Evolutionary conservation across 2,888 invertebrate species (phyloP), one percentile per base, ranked within the genome.

Genomic region (Campaea margaritaria): DNA sequence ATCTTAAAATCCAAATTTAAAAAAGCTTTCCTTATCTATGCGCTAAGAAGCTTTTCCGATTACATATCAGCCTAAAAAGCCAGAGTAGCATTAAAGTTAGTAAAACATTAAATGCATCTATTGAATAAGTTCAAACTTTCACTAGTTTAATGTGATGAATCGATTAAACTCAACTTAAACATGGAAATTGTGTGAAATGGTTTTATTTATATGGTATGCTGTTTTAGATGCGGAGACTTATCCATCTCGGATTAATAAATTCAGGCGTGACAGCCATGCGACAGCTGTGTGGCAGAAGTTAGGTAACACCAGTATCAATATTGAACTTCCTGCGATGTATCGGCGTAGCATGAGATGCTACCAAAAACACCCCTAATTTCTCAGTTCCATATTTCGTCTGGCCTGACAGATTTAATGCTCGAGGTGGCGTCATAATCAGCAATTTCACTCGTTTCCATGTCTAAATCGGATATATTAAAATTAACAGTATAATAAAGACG

Each of bases 21-120:
- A 16, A 34, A 34, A 51, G 41, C 42, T 34, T 34, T 42, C 14
- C 41, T 50, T 50, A 50, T n/a, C 41, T 42, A 27, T 31, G 41
- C 5, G 1, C 27, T 39, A 7, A 13, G 0, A 13, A 39, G 39
- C 8, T 39, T 13, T 39, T n/a, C 3, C n/a, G 14, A 9, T 7
- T 31, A 31, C 31, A 31, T 9, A 31, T 31, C 8, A 3, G 31
- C 31, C 31, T 31, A 31, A 31, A 31, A 31, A 15, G 36, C 31
- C 39, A 41, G 15, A 38, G 38, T 57, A 57, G 53, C 57, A 43
- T 50, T 42, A 36, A n/a, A 38, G 48, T 41, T 31, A 44, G 38
- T 52, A 59, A 44, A 47, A 31, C 31, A 31, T 31, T 3, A 31
- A 31, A 31, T 9, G 31, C 31, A 7, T 31, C 31, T 28, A 31